Percentiles rank a stretch among this genome's conserved stretches.
Conservation (phyloP, 1,140 invertebrate genomes). For the Holcopasites calliopsidis region DNA sequence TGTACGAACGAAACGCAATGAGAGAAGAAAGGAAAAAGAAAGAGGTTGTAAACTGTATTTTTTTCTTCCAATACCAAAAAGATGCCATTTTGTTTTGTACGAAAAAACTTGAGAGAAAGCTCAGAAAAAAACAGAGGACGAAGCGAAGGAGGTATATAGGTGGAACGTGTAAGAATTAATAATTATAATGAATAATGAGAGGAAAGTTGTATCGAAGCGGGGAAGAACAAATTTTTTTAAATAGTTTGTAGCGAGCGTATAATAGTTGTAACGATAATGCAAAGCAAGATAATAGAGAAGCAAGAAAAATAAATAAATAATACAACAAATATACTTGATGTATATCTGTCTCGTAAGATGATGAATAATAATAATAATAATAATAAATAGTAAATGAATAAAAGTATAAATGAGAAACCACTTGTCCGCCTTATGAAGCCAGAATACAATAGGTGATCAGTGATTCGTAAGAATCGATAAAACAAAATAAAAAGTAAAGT, state of each 20-base stretch:
- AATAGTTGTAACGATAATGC: slow-evolving; percentile 66
- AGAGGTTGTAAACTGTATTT: slow-evolving; percentile 72
- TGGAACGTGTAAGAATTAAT: not conserved
- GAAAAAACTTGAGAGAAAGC: slow-evolving; percentile 70
- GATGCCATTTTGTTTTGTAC: slow-evolving; percentile 77
- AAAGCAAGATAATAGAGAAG: slow-evolving; percentile 40
- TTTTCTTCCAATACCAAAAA: slow-evolving; percentile 80
- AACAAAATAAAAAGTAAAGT: slow-evolving; percentile 35
- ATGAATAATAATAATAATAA: slow-evolving; percentile 20
- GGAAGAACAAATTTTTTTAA: slow-evolving; percentile 56
- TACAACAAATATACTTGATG: slow-evolving; percentile 62
- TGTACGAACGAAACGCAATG: slow-evolving; percentile 38
- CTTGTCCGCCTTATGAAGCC: slow-evolving; percentile 75
- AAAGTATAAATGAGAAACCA: slow-evolving; percentile 49
- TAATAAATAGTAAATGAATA: slow-evolving; percentile 17
- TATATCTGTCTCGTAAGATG: slow-evolving; percentile 72
- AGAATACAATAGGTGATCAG: slow-evolving; percentile 71
- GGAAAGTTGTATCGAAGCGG: slow-evolving; percentile 7
- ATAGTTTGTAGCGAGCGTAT: slow-evolving; percentile 68
- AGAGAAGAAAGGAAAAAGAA: slow-evolving; percentile 50
- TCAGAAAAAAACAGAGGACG: slow-evolving; percentile 64
- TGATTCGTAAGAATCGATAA: slow-evolving; percentile 43
- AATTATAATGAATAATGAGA: too few species aligned
- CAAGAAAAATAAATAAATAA: slow-evolving; percentile 20
- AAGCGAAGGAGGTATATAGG: slow-evolving; percentile 5